Conservation (phyloP, 2,113 vertebrate genomes). For the Scomber colias region DNA sequence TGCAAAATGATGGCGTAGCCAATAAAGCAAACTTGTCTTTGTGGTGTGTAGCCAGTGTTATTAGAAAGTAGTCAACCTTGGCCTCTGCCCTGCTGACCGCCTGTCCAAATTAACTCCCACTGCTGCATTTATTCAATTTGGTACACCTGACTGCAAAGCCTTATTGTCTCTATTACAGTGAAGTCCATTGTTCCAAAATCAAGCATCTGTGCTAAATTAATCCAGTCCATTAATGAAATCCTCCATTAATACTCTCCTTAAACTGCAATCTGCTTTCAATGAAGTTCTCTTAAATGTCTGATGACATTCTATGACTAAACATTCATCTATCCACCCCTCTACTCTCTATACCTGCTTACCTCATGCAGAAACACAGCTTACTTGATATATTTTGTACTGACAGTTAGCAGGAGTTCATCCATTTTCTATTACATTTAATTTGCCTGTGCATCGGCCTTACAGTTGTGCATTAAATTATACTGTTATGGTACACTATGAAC, state of each 20-base stretch:
- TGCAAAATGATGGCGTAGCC: constrained; percentile 19
- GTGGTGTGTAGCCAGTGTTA: constrained; percentile 14
- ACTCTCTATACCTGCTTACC: too few relatives aligned
- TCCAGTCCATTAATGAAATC: neutral
- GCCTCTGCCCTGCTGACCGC: constrained; percentile 27
- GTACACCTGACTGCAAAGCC: neutral
- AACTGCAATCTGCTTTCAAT: neutral
- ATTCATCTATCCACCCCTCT: neutral
- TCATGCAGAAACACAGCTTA: too few relatives aligned
- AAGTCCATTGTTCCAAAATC: constrained; percentile 8
- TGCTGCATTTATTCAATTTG: constrained; percentile 20
- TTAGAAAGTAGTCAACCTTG: constrained; percentile 23
- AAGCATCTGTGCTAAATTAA: constrained; percentile 29
- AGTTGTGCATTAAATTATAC: too few relatives aligned
- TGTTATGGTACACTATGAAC: too few relatives aligned
- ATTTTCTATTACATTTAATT: too few relatives aligned
- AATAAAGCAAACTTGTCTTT: constrained; percentile 17
- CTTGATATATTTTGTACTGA: too few relatives aligned
- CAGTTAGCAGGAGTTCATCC: too few relatives aligned
- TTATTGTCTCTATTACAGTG: constrained; percentile 5
- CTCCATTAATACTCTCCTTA: neutral
- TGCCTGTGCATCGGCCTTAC: too few relatives aligned
- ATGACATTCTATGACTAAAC: neutral
- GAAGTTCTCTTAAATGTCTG: neutral
- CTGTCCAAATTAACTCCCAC: neutral